phyloP scores from a whole-genome alignment of 1,140 invertebrate species.

The Rhynchophorus ferrugineus region DNA sequence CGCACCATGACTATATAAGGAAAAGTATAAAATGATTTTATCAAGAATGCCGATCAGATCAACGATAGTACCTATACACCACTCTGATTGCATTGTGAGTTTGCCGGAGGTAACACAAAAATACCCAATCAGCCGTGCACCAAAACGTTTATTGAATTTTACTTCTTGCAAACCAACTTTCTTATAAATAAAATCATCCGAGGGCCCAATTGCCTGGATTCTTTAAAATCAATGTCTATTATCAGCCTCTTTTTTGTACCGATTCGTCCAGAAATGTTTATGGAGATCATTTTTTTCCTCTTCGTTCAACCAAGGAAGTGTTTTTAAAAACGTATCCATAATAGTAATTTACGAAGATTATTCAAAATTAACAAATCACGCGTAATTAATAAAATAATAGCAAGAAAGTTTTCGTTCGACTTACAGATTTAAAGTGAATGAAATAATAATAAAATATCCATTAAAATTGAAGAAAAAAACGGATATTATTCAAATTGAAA shows the following conservation, averaged over 20 bases:
- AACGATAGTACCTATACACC: constrained; percentile 16
- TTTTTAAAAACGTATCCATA: no score
- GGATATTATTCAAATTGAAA: no score
- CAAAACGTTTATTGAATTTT: constrained; percentile 26
- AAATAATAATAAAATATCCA: no score
- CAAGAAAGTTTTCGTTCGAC: no score
- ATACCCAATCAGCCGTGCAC: constrained; percentile 30
- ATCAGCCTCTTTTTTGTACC: not conserved
- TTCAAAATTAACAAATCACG: no score
- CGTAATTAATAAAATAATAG: no score
- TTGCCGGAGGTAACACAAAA: constrained; percentile 30
- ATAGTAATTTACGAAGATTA: no score
- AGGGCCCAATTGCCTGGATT: not conserved
- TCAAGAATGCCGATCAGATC: constrained; percentile 13
- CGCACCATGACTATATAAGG: not conserved
- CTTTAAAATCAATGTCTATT: constrained; percentile 5
- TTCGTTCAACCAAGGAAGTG: no score
- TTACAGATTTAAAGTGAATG: no score
- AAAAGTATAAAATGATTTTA: constrained; percentile 15
- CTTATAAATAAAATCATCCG: constrained; percentile 27
- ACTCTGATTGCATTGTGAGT: constrained; percentile 30
- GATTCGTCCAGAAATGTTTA: not conserved
- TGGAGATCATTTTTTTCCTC: not conserved
- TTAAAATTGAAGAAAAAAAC: no score
- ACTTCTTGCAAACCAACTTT: constrained; percentile 17